These are phyloP conservation scores for Dreissena rostriformis DNA, from an alignment of 1,140 invertebrate genomes.

Conservation along the genomic window DNA sequence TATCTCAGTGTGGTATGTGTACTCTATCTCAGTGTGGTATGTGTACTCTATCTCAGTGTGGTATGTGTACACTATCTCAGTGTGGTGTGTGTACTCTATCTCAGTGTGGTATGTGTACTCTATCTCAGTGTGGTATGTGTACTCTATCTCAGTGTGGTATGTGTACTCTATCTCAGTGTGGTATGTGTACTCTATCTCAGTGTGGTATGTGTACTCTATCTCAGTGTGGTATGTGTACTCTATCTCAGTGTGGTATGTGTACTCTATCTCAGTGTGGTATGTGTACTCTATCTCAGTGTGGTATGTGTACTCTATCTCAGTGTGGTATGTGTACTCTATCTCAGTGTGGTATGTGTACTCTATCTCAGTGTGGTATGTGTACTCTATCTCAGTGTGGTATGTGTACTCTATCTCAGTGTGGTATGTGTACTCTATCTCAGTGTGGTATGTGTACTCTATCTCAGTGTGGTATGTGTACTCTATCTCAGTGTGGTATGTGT, in stretches of 20 bases:
- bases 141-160: conserved; percentile 6
- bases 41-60: background rate
- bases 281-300: background rate
- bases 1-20: conserved; percentile 11
- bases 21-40: conserved; percentile 6
- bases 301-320: conserved; percentile 3
- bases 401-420: background rate
- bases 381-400: conserved; percentile 6
- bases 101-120: background rate
- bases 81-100: background rate
- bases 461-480: background rate
- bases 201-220: background rate
- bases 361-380: conserved; percentile 11
- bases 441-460: background rate
- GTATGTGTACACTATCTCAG: background rate
- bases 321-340: background rate
- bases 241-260: conserved; percentile 11
- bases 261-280: conserved; percentile 6
- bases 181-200: conserved; percentile 3
- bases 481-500: conserved; percentile 11
- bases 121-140: conserved; percentile 11
- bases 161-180: background rate
- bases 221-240: background rate
- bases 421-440: conserved; percentile 3
- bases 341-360: background rate